These are phyloP conservation scores for Quiscalus mexicanus DNA, from an alignment of 2,113 vertebrate genomes.

Conservation along the genomic window DNA sequence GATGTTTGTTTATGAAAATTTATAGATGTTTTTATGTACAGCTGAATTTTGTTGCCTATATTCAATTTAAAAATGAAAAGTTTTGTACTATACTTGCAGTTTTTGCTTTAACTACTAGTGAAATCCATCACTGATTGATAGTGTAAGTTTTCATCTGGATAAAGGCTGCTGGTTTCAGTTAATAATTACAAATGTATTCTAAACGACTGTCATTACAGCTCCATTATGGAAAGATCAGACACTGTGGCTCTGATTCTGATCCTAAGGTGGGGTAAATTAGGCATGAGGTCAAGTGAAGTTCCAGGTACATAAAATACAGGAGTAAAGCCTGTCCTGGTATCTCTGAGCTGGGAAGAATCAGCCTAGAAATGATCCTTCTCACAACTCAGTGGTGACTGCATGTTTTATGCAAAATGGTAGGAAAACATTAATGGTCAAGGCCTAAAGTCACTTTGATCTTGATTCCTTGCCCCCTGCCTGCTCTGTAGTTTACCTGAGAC, in stretches of 20 bases:
- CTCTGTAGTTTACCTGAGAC: not conserved
- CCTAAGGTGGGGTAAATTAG: not conserved
- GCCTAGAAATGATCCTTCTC: not conserved
- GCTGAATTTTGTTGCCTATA: not conserved
- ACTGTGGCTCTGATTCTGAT: not conserved
- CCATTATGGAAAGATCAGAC: not conserved
- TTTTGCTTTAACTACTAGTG: not conserved
- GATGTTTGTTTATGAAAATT: not conserved
- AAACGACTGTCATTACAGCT: not conserved
- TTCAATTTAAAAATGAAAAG: not conserved
- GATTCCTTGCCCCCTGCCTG: not conserved
- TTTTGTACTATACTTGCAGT: not conserved
- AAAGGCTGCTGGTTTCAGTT: not conserved
- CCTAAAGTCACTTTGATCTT: not conserved
- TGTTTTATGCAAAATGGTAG: not conserved
- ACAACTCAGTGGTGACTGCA: fast-evolving
- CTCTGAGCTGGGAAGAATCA: not conserved
- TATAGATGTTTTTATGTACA: not conserved
- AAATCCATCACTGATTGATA: not conserved
- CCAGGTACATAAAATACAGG: not conserved
- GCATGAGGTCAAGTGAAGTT: not conserved
- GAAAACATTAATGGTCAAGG: not conserved
- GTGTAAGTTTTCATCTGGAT: not conserved
- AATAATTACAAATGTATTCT: not conserved
- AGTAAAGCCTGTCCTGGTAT: not conserved